phyloP scores from a whole-genome alignment of 2,888 invertebrate species.

The Germaria angustata region DNA sequence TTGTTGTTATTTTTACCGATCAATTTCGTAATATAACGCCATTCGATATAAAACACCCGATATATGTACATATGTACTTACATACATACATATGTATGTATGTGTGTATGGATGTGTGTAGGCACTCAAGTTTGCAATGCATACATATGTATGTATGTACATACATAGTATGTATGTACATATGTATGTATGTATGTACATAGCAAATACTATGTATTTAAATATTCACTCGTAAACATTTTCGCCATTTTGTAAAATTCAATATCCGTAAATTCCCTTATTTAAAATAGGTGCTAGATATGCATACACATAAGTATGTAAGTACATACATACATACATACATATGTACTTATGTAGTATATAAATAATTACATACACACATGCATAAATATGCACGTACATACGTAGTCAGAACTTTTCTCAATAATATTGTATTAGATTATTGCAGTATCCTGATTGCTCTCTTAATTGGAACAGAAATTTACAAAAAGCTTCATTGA shows the following conservation, averaged over 20 bases:
- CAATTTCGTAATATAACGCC: constrained; percentile 56
- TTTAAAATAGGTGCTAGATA: neutral
- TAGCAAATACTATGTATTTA: neutral
- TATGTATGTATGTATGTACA: neutral
- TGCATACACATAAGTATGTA: neutral
- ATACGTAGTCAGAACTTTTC: too few species aligned
- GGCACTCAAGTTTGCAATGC: neutral
- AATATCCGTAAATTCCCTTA: neutral
- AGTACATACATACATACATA: neutral
- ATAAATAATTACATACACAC: too few species aligned
- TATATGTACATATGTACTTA: neutral
- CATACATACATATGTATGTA: neutral
- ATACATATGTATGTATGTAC: neutral
- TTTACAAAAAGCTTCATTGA: neutral
- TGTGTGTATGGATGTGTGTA: neutral
- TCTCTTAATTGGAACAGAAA: too few species aligned
- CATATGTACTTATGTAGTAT: neutral
- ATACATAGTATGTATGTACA: neutral
- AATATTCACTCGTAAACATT: neutral
- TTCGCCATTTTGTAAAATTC: neutral
- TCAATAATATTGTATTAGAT: too few species aligned
- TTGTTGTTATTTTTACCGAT: constrained; percentile 18
- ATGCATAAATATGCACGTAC: neutral
- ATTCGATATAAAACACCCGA: constrained; percentile 8
- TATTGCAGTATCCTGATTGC: too few species aligned